Percentiles rank a stretch among this genome's conserved stretches.
Conservation (phyloP, 2,797 vertebrate genomes). For the Antennarius maculatus region DNA sequence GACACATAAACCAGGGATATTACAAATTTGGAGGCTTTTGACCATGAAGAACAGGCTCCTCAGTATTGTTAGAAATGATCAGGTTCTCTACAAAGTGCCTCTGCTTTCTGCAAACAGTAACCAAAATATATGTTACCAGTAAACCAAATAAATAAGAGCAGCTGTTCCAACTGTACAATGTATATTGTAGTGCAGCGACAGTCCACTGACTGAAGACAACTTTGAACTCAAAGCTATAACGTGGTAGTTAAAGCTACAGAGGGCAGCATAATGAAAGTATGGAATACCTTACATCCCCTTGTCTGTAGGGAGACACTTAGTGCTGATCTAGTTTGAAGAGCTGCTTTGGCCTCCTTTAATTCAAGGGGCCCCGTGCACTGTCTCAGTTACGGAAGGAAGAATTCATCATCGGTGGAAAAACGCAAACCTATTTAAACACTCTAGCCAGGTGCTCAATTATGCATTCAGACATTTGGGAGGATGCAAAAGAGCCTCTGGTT, state of each 20-base stretch:
- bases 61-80: too few species aligned
- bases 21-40: too few species aligned
- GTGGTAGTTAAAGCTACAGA: neutral
- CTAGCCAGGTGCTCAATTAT: slow-evolving; percentile 60
- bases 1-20: too few species aligned
- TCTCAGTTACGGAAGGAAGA: slow-evolving; percentile 61
- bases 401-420: slow-evolving; percentile 75
- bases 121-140: too few species aligned
- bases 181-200: neutral
- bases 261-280: slow-evolving; percentile 4
- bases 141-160: too few species aligned
- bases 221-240: neutral
- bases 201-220: neutral
- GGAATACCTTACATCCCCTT: slow-evolving; percentile 24
- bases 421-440: slow-evolving; percentile 61
- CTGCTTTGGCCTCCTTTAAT: slow-evolving; percentile 77
- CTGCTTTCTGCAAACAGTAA: too few species aligned
- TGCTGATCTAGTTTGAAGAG: slow-evolving; percentile 72
- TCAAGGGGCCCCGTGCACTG: slow-evolving; percentile 55
- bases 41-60: too few species aligned
- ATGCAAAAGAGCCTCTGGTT: slow-evolving; percentile 46
- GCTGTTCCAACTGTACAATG: neutral
- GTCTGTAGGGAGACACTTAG: slow-evolving; percentile 72
- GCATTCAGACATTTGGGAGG: slow-evolving; percentile 41
- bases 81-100: too few species aligned